These are phyloP conservation scores for Geopemphigus sp. DNA, from an alignment of 1,140 invertebrate species.

Conservation along the genomic window DNA sequence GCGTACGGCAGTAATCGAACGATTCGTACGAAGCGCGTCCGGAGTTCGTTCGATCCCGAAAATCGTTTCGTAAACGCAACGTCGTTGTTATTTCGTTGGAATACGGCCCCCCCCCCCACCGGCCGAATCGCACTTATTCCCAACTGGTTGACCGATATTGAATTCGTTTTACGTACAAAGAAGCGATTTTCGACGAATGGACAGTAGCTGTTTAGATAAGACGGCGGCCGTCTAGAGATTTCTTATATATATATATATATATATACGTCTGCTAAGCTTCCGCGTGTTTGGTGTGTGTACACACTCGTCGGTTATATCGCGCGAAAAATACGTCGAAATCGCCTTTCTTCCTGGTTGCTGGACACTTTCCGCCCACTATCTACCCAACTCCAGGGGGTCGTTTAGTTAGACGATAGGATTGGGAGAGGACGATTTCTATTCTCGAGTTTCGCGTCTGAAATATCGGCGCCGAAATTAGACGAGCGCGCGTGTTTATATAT, in stretches of 20 bases:
- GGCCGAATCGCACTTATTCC: neutral
- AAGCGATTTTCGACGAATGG: no score
- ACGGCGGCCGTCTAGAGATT: neutral
- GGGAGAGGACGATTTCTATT: neutral
- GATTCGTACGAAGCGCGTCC: no score
- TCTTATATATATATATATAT: no score
- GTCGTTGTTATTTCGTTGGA: no score
- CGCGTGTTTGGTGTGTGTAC: no score
- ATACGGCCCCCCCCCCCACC: no score
- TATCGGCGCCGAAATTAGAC: neutral
- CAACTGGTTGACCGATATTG: neutral
- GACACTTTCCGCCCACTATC: no score
- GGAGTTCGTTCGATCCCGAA: neutral
- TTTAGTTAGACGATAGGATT: neutral
- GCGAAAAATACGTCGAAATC: slow-evolving; percentile 27
- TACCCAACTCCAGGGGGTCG: neutral
- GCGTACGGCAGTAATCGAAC: neutral
- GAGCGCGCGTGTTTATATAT: no score
- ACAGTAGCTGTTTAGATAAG: neutral
- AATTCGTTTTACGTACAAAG: neutral
- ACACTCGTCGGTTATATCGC: neutral
- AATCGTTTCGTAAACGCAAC: no score
- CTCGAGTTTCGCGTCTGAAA: slow-evolving; percentile 16
- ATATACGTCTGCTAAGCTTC: neutral
- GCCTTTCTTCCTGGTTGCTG: neutral